These are phyloP conservation scores for Phrynosoma blainvillii DNA, from an alignment of 2,113 vertebrate genomes.

Conservation along the genomic window DNA sequence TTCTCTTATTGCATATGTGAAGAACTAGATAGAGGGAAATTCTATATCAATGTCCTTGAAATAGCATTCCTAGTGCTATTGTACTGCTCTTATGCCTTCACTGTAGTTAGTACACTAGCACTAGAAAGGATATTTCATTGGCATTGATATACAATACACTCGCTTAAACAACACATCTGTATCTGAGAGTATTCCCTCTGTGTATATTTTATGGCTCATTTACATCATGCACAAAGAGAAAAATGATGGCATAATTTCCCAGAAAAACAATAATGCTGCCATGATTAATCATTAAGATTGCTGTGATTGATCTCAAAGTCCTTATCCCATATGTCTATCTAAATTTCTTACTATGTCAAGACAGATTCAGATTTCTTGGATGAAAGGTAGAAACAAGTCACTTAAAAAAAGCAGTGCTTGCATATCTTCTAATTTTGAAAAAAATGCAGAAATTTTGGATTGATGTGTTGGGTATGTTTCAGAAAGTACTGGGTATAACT, in stretches of 20 bases:
- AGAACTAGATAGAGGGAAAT: background rate
- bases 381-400: background rate
- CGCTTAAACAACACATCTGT: conserved; percentile 38
- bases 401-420: too few relatives aligned
- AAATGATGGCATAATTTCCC: conserved; percentile 28
- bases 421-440: too few relatives aligned
- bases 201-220: conserved; percentile 47
- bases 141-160: conserved; percentile 29
- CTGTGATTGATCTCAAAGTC: conserved; percentile 38
- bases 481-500: too few relatives aligned
- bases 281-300: conserved; percentile 44
- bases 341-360: conserved; percentile 29
- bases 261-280: conserved; percentile 45
- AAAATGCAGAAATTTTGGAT: too few relatives aligned
- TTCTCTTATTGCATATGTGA: too few relatives aligned
- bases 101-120: conserved; percentile 1
- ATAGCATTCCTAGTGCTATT: too few relatives aligned
- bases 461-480: too few relatives aligned
- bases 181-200: conserved; percentile 46
- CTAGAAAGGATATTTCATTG: conserved; percentile 36
- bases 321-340: conserved; percentile 13
- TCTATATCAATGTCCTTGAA: background rate
- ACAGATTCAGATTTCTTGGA: conserved; percentile 18
- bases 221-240: conserved; percentile 27
- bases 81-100: conserved; percentile 2